A percentile compares a stretch with the other conserved stretches of the same genome.
phyloP scores from a whole-genome alignment of 2,113 vertebrate species.

The Peromyscus maniculatus region DNA sequence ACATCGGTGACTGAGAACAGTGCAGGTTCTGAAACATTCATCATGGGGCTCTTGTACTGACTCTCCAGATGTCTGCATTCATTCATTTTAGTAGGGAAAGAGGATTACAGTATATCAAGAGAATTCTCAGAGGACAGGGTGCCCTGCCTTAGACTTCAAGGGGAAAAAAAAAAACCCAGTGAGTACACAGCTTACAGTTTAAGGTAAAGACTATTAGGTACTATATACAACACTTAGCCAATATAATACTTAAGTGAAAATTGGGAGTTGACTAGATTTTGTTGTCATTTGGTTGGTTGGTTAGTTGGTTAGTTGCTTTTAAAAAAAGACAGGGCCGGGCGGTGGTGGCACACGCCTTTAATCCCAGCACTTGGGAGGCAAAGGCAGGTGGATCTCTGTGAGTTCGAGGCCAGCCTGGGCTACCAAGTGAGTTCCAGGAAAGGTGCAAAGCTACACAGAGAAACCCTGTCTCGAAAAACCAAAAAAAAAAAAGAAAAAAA shows the following conservation, averaged over 20 bases:
- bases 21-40: not conserved
- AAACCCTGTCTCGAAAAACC: too few relatives aligned
- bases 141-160: not conserved
- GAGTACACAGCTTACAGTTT: not conserved
- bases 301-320: not conserved
- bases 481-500: too few relatives aligned
- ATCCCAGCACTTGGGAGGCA: too few relatives aligned
- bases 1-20: not conserved
- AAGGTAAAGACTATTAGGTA: constrained; percentile 13
- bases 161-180: constrained; percentile 20
- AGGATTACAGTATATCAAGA: not conserved
- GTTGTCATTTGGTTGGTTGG: not conserved
- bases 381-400: too few relatives aligned
- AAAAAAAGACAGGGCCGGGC: too few relatives aligned
- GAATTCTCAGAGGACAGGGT: not conserved
- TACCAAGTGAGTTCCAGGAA: too few relatives aligned
- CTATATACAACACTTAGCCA: not conserved
- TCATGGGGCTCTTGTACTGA: not conserved
- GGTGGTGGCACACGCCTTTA: too few relatives aligned
- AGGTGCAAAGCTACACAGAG: too few relatives aligned
- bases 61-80: not conserved
- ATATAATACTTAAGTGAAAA: not conserved
- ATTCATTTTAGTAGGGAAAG: not conserved
- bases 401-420: too few relatives aligned
- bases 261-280: not conserved